These are phyloP conservation scores for Silurus meridionalis DNA, from an alignment of 2,113 vertebrate species.

Conservation along the genomic window DNA sequence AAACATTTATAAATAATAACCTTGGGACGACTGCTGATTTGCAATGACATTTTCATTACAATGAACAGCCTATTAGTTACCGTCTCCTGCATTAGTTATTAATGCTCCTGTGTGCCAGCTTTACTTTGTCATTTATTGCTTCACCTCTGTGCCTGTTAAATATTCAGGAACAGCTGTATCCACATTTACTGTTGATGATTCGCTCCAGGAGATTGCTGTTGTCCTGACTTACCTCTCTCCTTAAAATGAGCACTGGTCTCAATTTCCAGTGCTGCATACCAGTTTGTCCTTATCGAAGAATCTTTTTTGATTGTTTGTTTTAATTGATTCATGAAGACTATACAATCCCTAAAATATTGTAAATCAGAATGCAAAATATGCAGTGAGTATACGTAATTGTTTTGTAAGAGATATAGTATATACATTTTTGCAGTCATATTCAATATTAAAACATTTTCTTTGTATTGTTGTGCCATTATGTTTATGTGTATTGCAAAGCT, in stretches of 20 bases:
- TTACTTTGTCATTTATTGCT: conserved; percentile 83
- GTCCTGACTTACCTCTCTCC: conserved; percentile 41
- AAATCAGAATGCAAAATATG: neutral
- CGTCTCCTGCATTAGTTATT: conserved; percentile 77
- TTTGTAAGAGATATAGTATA: neutral
- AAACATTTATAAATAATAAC: conserved; percentile 85
- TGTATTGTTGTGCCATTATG: neutral
- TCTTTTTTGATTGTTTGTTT: neutral
- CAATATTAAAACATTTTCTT: neutral
- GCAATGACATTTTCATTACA: conserved; percentile 83
- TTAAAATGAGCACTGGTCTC: conserved; percentile 56
- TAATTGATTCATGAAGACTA: neutral
- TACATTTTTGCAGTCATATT: neutral
- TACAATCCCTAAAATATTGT: neutral
- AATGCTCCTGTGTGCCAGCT: conserved; percentile 77
- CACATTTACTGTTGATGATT: conserved; percentile 79
- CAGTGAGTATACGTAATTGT: neutral
- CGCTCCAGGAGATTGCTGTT: conserved; percentile 53
- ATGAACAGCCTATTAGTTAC: conserved; percentile 77
- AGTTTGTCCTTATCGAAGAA: conserved; percentile 11
- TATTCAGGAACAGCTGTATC: conserved; percentile 81
- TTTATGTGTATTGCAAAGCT: neutral
- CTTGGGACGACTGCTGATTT: conserved; percentile 81
- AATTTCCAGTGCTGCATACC: conserved; percentile 13
- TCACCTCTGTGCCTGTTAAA: conserved; percentile 80